Percentiles rank a stretch among this genome's conserved stretches.
phyloP scores from a whole-genome alignment of 2,888 invertebrate species.

The Pasiphila rectangulata region DNA sequence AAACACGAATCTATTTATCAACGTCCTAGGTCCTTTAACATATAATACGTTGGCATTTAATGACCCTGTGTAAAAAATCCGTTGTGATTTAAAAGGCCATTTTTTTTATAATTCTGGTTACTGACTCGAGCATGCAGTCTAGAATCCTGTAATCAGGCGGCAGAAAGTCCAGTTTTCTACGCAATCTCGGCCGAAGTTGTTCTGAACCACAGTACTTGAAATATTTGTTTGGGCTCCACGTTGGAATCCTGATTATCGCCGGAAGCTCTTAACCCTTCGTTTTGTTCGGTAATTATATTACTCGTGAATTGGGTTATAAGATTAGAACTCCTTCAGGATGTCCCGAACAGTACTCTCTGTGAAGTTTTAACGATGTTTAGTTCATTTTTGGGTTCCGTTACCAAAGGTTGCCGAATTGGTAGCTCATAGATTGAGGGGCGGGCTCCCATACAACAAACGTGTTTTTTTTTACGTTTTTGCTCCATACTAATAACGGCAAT shows the following conservation, averaged over 20 bases:
- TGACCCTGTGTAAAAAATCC: no score
- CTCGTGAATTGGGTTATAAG: slow-evolving; percentile 48
- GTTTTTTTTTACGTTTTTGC: no score
- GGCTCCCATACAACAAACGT: not conserved
- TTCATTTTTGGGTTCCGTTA: slow-evolving; percentile 2
- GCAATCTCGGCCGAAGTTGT: not conserved
- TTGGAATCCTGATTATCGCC: slow-evolving; percentile 41
- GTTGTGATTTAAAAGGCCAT: no score
- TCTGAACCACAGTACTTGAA: slow-evolving; percentile 30
- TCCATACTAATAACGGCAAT: no score
- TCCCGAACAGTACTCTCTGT: slow-evolving; percentile 16
- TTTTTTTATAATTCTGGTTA: no score
- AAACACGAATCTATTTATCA: no score
- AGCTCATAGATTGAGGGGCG: not conserved
- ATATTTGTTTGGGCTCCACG: slow-evolving; percentile 36
- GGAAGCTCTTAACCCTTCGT: slow-evolving; percentile 41
- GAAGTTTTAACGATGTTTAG: slow-evolving; percentile 1
- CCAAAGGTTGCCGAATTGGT: not conserved
- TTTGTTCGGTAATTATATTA: slow-evolving; percentile 49
- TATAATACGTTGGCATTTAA: no score
- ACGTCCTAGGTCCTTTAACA: no score
- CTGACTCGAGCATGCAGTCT: no score
- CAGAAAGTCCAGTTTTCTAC: not conserved
- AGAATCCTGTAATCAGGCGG: no score
- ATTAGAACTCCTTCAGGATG: slow-evolving; percentile 40